A percentile compares a stretch with the other conserved stretches of the same genome.
Evolutionary conservation across 2,888 invertebrate genomes (phyloP).

Genomic region (Nomada hirtipes): DNA sequence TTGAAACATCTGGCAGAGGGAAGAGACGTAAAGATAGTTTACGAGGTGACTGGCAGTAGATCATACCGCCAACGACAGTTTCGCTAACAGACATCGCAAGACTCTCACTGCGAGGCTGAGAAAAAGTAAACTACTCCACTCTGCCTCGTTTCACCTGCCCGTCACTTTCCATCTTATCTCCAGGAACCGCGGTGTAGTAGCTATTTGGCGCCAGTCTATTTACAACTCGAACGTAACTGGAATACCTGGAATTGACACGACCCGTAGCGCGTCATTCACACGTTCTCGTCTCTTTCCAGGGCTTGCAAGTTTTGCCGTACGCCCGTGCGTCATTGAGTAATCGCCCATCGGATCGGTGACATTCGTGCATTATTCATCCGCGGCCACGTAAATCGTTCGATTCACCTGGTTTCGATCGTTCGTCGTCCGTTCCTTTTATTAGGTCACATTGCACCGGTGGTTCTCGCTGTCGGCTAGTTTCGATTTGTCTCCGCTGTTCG

Average conservation of each 20-base stretch:
- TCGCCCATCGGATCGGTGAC: not conserved
- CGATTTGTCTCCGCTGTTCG: not conserved
- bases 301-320: constrained; percentile 7
- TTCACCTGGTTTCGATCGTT: constrained; percentile 11
- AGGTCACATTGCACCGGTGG: constrained; percentile 14
- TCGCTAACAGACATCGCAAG: not conserved
- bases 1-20: not conserved
- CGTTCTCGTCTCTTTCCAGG: not conserved
- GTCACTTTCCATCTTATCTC: constrained; percentile 19
- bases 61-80: not conserved
- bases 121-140: constrained; percentile 1
- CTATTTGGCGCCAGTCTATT: not conserved
- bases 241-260: constrained; percentile 6
- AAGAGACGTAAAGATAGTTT: not conserved
- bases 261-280: constrained; percentile 5
- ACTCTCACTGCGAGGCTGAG: not conserved
- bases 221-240: constrained; percentile 2
- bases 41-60: not conserved
- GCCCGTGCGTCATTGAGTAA: not conserved
- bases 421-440: constrained; percentile 11
- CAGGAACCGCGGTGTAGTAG: not conserved
- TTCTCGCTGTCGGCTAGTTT: not conserved
- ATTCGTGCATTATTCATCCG: constrained; percentile 43
- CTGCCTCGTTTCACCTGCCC: not conserved
- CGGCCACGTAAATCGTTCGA: constrained; percentile 14